Percentiles rank a stretch among this genome's conserved stretches.
Conservation (phyloP, 2,113 vertebrate genomes). For the Melanocharis versteri region DNA sequence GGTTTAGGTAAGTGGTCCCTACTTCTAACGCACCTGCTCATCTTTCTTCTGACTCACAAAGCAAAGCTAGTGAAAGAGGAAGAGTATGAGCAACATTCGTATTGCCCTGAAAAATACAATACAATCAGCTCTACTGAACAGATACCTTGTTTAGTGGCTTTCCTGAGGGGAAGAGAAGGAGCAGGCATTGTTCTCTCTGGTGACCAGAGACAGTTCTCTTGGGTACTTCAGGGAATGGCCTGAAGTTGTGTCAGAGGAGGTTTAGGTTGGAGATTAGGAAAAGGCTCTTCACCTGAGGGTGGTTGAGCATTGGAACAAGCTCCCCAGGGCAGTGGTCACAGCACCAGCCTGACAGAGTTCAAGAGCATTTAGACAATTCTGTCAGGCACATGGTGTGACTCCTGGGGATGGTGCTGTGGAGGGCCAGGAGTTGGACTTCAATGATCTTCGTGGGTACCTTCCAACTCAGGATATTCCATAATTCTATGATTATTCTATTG, state of each 20-base stretch:
- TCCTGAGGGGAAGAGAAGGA: background rate
- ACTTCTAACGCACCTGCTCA: background rate
- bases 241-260: background rate
- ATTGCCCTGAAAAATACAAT: background rate
- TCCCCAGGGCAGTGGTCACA: background rate
- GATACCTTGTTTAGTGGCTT: background rate
- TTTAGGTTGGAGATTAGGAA: background rate
- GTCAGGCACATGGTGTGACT: too few relatives aligned
- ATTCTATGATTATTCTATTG: background rate
- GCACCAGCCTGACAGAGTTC: background rate
- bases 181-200: rapidly evolving
- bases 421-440: background rate
- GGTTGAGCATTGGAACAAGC: background rate
- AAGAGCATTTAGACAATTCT: rapidly evolving
- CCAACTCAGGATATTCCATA: background rate
- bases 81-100: background rate
- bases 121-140: background rate
- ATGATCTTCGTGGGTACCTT: background rate
- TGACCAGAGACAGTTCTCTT: background rate
- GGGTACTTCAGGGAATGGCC: background rate
- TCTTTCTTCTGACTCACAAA: background rate
- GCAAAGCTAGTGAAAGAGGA: background rate
- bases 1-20: background rate
- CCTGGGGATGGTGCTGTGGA: background rate
- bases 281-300: rapidly evolving